phyloP scores from a whole-genome alignment of 2,797 vertebrate genomes.

The Nasua narica region DNA sequence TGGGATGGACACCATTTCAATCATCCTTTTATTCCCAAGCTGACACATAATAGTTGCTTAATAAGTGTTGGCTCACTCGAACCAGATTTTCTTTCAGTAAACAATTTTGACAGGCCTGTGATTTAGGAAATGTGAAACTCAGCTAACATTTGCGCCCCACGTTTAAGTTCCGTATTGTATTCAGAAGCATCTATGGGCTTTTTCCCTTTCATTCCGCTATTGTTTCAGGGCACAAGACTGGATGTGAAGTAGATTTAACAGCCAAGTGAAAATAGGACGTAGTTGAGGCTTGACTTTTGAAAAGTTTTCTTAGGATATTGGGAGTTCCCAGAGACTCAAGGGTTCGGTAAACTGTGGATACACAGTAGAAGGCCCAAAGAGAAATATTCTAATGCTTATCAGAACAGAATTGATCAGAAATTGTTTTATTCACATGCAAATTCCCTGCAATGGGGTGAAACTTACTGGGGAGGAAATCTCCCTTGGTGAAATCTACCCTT shows the following conservation, averaged over 20 bases:
- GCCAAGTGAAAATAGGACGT: background rate
- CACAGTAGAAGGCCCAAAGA: background rate
- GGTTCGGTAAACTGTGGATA: background rate
- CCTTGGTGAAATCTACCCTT: background rate
- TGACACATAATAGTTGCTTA: background rate
- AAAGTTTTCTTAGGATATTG: background rate
- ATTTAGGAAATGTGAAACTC: background rate
- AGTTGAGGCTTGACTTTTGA: background rate
- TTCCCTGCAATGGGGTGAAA: background rate
- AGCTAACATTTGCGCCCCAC: background rate
- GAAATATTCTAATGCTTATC: background rate
- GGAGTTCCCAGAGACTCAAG: background rate
- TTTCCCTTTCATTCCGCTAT: background rate
- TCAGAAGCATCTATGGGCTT: background rate
- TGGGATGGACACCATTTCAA: background rate
- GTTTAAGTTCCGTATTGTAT: background rate
- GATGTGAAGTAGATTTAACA: background rate
- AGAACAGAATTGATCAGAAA: background rate
- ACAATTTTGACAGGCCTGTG: background rate
- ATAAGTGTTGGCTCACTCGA: background rate
- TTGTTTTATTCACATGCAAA: background rate
- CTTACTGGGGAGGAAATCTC: background rate
- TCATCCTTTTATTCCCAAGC: background rate
- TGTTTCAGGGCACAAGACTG: background rate
- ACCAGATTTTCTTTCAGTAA: background rate